Conservation (phyloP, 2,888 invertebrate genomes). For the Agapetus fuscipes region DNA sequence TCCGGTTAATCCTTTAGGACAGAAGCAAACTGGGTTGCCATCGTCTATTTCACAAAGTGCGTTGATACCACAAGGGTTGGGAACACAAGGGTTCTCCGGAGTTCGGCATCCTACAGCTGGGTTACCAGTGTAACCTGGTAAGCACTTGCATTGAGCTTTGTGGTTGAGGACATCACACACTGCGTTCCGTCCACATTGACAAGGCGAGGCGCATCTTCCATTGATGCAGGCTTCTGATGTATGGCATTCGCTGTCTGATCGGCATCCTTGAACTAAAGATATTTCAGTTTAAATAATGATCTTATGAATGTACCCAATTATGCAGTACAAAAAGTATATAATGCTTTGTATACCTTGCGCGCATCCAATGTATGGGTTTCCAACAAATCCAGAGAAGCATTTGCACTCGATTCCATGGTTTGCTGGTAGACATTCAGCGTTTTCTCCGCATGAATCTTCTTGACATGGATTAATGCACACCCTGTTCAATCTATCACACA, state of each 20-base stretch:
- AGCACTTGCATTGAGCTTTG: constrained; percentile 70
- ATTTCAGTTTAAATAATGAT: neutral
- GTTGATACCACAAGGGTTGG: constrained; percentile 80
- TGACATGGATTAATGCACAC: constrained; percentile 75
- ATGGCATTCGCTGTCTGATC: constrained; percentile 60
- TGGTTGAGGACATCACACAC: constrained; percentile 75
- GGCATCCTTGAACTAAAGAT: constrained; percentile 56
- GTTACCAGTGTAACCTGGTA: constrained; percentile 72
- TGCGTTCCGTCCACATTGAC: constrained; percentile 70
- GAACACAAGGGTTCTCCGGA: constrained; percentile 69
- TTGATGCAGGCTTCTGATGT: constrained; percentile 68
- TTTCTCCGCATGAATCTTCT: constrained; percentile 71
- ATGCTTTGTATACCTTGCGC: constrained; percentile 38
- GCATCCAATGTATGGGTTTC: constrained; percentile 71
- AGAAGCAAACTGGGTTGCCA: constrained; percentile 81
- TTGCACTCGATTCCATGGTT: constrained; percentile 70
- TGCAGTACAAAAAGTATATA: neutral
- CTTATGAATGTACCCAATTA: neutral
- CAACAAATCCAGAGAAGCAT: constrained; percentile 62
- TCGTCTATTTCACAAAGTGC: constrained; percentile 77
- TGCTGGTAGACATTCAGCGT: constrained; percentile 67
- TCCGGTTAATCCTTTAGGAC: constrained; percentile 81
- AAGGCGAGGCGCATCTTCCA: constrained; percentile 66
- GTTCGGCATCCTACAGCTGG: constrained; percentile 60
- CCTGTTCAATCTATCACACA: constrained; percentile 77